Evolutionary conservation across 2,888 invertebrate genomes (phyloP), one percentile per base, ranked within the genome.

Genomic region (Philereme vetulata): DNA sequence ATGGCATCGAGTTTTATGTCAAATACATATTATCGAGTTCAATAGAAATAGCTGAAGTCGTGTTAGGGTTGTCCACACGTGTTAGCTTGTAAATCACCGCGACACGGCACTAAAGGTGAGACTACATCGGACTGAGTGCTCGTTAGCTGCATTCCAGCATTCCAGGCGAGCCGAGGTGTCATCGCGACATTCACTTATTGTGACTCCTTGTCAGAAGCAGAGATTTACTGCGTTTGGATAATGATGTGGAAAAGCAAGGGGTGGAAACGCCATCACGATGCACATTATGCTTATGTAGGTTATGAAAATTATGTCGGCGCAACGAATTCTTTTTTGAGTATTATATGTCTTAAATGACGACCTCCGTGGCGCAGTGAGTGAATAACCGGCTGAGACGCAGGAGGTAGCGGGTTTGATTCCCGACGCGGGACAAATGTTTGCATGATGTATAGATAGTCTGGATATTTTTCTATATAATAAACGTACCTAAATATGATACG

Each of bases 71-170:
- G 55, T 51, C 32, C 40, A 40, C 66, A 66, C 63, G 63, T 68
- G 68, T 64, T 35, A 6, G 21, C 51, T 46, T 56, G 70, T 68
- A 66, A 65, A 66, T 68, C 64, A 66, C 42, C 10, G 10, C 35
- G 40, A 57, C 60, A 58, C 58, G 50, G 46, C 38, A 10, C 4
- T 43, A 35, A 40, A 50, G 50, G 40, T 34, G 51, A 51, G 10
- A 32, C 34, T 40, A 9, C 5, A n/a, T 4, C 40, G 44, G 9
- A 21, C 9, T 5, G 35, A 4, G 38, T 11, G 32, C 44, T 60
- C 67, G 53, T 64, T 61, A 64, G 53, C 50, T 21, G 45, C 67
- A 60, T 60, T 64, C 64, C 56, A 7, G 43, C 60, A 48, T 59
- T 62, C 49, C 51, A 21, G 43, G 10, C 42, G 36, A 8, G 35